These are phyloP conservation scores for Enteromius mattozi DNA, from an alignment of 2,797 vertebrate genomes.

Conservation along the genomic window DNA sequence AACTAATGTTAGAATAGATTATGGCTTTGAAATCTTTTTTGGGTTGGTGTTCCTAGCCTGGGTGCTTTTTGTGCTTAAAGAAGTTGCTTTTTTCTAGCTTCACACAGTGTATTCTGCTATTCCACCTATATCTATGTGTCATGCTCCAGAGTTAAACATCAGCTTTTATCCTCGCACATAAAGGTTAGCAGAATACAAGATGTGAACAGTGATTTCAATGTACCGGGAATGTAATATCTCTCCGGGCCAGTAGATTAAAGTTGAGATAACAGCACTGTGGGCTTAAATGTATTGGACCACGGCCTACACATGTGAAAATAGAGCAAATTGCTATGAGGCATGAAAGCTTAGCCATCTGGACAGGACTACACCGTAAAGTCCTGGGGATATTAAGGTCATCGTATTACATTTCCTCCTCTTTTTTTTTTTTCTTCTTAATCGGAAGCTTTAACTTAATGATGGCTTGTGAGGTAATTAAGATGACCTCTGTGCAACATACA, in stretches of 20 bases:
- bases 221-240: conserved; percentile 49
- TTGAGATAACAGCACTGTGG: conserved; percentile 15
- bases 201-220: conserved; percentile 25
- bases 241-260: conserved; percentile 53
- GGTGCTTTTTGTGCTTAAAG: neutral
- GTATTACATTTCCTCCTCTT: conserved; percentile 2
- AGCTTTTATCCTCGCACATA: neutral
- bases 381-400: conserved; percentile 50
- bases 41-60: neutral
- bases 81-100: neutral
- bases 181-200: conserved; percentile 27
- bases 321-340: conserved; percentile 51
- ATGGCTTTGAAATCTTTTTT: neutral
- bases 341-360: conserved; percentile 63
- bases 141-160: neutral
- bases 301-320: conserved; percentile 58
- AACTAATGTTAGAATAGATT: neutral
- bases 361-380: conserved; percentile 9
- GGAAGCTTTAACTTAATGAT: conserved; percentile 53
- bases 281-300: conserved; percentile 55
- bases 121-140: neutral
- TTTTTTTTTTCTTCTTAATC: conserved; percentile 27
- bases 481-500: conserved; percentile 41
- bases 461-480: conserved; percentile 53
- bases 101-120: neutral